These are phyloP conservation scores for Bedellia somnulentella DNA, from an alignment of 2,888 invertebrate species.

Conservation along the genomic window DNA sequence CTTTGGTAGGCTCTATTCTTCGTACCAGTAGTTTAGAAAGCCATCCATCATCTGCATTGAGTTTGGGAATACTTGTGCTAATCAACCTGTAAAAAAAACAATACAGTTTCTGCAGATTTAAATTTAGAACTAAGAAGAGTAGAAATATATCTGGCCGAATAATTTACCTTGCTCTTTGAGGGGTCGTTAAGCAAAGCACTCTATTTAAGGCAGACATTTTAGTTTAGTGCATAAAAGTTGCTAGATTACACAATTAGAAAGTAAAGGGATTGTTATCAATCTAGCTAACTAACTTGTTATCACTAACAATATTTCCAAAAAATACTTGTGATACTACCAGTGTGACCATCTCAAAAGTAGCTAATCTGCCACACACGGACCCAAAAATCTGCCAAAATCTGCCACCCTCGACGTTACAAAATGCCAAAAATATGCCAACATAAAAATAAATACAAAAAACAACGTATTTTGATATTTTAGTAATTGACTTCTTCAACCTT, in stretches of 20 bases:
- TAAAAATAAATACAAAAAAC: too few relatives aligned
- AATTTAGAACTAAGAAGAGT: conserved; percentile 11
- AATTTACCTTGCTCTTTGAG: conserved; percentile 39
- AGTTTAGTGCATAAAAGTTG: conserved; percentile 10
- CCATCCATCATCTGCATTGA: conserved; percentile 73
- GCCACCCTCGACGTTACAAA: too few relatives aligned
- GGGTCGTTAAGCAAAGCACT: conserved; percentile 29
- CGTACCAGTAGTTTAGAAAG: conserved; percentile 85
- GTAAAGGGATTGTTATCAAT: conserved; percentile 17
- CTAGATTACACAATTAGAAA: conserved; percentile 10
- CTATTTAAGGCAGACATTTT: conserved; percentile 44
- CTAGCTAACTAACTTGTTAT: conserved; percentile 30
- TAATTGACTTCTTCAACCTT: too few relatives aligned
- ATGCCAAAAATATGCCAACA: too few relatives aligned
- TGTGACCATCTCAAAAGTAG: too few relatives aligned
- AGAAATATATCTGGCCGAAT: not conserved
- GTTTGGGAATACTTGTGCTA: conserved; percentile 30
- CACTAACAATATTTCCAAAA: conserved; percentile 43
- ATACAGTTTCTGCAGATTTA: conserved; percentile 18
- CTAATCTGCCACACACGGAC: too few relatives aligned
- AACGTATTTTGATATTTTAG: too few relatives aligned
- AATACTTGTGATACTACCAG: too few relatives aligned
- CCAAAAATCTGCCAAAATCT: too few relatives aligned
- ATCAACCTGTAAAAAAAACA: conserved; percentile 38
- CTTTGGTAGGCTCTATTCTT: conserved; percentile 91